phyloP scores from a whole-genome alignment of 1,140 invertebrate genomes.

The Armadillidium nasatum region DNA sequence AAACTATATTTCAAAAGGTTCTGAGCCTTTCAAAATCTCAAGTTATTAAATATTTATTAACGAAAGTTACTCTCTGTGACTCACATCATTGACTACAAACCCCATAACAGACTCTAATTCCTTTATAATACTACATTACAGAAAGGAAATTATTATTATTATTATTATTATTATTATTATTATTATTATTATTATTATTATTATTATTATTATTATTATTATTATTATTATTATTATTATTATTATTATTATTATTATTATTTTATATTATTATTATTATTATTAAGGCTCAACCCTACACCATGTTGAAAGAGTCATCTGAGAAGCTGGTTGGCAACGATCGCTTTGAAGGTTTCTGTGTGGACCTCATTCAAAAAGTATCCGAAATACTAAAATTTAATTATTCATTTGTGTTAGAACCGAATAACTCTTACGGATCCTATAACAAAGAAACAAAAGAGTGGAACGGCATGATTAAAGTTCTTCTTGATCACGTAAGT shows the following conservation, averaged over 20 bases:
- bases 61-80: no score
- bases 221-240: no score
- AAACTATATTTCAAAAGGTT: conserved; percentile 5
- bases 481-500: conserved; percentile 74
- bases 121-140: no score
- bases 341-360: conserved; percentile 79
- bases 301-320: conserved; percentile 42
- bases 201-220: no score
- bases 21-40: no score
- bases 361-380: conserved; percentile 82
- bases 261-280: no score
- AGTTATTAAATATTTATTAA: no score
- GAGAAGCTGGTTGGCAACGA: conserved; percentile 56
- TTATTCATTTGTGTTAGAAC: conserved; percentile 75
- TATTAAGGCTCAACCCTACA: conserved; percentile 47
- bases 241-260: no score
- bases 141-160: no score
- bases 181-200: no score
- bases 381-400: conserved; percentile 81
- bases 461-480: conserved; percentile 93
- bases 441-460: conserved; percentile 69
- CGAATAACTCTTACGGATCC: conserved; percentile 75
- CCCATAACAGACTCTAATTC: no score
- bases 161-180: not conserved
- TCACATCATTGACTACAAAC: no score